Evolutionary conservation across 64 coral and sea anemone genomes (phyloP), one percentile per base, ranked within the genome.

Genomic region (Dendrophyllia cribrosa): DNA sequence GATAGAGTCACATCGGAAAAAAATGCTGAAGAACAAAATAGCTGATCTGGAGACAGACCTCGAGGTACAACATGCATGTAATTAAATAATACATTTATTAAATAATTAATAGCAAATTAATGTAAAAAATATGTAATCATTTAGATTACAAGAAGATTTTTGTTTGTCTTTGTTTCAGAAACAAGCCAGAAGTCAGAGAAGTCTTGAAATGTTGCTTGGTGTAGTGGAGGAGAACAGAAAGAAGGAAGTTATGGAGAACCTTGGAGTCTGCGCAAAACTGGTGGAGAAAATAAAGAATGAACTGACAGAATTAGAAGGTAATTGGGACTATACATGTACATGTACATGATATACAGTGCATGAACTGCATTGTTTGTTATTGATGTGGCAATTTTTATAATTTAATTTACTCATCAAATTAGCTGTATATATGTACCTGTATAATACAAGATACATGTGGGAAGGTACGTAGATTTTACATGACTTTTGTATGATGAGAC

Each of bases 141-240:
- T 34, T 34, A 34, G 34, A 34, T 34, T 34, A 34, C 34, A 34
- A 34, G 34, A 34, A 34, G 34, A 34, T 34, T 34, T 34, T 34
- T 34, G 55, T n/a, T 23, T 19, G 15, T 58, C 43, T 95, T 63
- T 79, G 15, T 64, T 73, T 60, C 78, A 96, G 95, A 93, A 87
- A 93, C 95, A 96, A 91, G 46, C 89, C 5, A 72, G 82, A 22
- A 91, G 92, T 78, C 95, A 93, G n/a, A 96, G 93, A 78, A 96
- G 95, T 83, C 88, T 96, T 66, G 87, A 96, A 34, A 83, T 69
- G 43, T 68, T 96, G 16, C 85, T 96, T 63, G 82, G 75, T 66
- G 95, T 96, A 25, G 95, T 96, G 19, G 91, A 96, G 46, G 91
- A 87, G 5, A 93, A 76, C 47, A 93, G 91, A 76, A 85, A 81